These are phyloP conservation scores for Xanthorhoe spadicearia DNA, from an alignment of 2,888 invertebrate genomes.

Conservation along the genomic window DNA sequence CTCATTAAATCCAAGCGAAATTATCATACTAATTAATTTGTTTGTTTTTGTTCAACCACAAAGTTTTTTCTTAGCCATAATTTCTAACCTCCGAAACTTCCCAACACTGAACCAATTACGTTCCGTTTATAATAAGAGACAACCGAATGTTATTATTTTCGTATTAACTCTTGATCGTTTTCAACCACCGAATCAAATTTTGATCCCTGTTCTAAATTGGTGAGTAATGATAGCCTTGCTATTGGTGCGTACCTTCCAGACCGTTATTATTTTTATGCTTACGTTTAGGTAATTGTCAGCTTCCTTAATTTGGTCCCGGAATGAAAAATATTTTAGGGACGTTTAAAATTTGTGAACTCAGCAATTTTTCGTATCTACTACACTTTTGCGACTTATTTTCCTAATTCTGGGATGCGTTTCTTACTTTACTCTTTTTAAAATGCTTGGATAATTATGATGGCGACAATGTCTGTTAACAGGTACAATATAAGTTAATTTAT, in stretches of 20 bases:
- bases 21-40: no score
- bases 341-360: not conserved
- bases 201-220: constrained; percentile 65
- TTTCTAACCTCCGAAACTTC: constrained; percentile 15
- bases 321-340: not conserved
- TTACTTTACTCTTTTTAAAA: no score
- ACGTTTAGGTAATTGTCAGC: constrained; percentile 40
- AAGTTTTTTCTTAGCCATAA: not conserved
- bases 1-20: no score
- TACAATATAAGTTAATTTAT: no score
- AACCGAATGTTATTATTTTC: constrained; percentile 80
- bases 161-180: constrained; percentile 75
- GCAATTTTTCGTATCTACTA: constrained; percentile 6
- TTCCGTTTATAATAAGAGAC: constrained; percentile 67
- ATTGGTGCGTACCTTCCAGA: constrained; percentile 52
- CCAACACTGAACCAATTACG: constrained; percentile 51
- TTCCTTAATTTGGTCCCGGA: constrained; percentile 33
- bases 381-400: not conserved
- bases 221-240: constrained; percentile 70
- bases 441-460: no score
- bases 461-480: no score
- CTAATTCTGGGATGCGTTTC: no score
- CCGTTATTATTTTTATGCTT: constrained; percentile 48
- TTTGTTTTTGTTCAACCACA: not conserved
- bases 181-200: constrained; percentile 68